Evolutionary conservation across 2,113 vertebrate genomes (phyloP).

Genomic region (Vombatus ursinus): DNA sequence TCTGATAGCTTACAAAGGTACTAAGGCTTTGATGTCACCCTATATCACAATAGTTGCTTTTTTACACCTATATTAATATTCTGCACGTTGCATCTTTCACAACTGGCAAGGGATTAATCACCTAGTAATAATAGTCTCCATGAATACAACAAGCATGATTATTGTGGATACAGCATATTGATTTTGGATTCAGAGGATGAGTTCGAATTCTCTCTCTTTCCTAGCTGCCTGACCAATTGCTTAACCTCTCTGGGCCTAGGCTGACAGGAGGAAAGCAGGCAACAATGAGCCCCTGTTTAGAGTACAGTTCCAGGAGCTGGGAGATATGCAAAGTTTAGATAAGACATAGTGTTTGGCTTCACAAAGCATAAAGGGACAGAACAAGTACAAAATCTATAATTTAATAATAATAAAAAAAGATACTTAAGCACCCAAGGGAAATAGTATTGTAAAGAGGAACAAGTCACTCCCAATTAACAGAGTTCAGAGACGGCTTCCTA

Average conservation of each 20-base stretch:
- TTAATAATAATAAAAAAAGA: not conserved
- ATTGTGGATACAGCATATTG: too few relatives aligned
- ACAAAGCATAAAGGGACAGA: not conserved
- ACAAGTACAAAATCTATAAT: not conserved
- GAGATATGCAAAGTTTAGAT: not conserved
- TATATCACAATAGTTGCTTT: not conserved
- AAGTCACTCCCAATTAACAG: not conserved
- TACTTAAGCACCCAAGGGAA: too few relatives aligned
- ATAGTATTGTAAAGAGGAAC: accelerated
- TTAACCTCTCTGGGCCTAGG: not conserved
- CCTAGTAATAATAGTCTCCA: too few relatives aligned
- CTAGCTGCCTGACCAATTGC: too few relatives aligned
- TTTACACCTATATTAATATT: not conserved
- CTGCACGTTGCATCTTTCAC: not conserved
- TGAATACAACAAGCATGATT: too few relatives aligned
- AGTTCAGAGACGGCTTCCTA: not conserved
- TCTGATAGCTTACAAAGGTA: not conserved
- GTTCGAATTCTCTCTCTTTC: too few relatives aligned
- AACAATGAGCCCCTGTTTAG: too few relatives aligned
- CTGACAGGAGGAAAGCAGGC: not conserved
- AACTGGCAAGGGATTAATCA: not conserved
- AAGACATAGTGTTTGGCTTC: not conserved
- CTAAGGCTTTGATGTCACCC: too few relatives aligned
- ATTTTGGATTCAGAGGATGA: not conserved
- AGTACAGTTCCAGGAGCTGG: not conserved